Percentiles rank a stretch among this genome's conserved stretches.
phyloP scores from a whole-genome alignment of 2,888 invertebrate genomes.

The Eilema sororculum region DNA sequence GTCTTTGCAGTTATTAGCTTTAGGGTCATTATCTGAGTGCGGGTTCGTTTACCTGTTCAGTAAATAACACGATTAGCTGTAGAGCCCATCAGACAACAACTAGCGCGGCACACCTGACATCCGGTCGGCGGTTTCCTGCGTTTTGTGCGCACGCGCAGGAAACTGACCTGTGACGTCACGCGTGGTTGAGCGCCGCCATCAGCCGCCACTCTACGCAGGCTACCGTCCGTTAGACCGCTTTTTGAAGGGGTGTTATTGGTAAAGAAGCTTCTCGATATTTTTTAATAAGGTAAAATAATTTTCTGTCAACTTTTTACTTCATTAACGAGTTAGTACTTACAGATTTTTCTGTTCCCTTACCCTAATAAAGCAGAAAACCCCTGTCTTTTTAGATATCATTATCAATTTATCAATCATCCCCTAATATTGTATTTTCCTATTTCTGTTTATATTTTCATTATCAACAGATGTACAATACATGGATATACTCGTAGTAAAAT shows the following conservation, averaged over 20 bases:
- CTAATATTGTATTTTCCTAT: too few relatives aligned
- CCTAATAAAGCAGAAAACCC: too few relatives aligned
- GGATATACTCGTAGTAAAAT: too few relatives aligned
- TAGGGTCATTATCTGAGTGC: slow-evolving; percentile 8
- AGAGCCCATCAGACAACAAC: slow-evolving; percentile 42
- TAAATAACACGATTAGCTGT: slow-evolving; percentile 33
- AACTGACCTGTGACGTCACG: slow-evolving; percentile 68
- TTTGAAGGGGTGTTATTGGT: slow-evolving; percentile 16
- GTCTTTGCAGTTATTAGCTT: not conserved
- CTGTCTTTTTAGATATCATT: too few relatives aligned
- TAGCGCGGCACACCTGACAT: slow-evolving; percentile 68
- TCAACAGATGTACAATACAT: too few relatives aligned
- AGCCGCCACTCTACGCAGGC: slow-evolving; percentile 24
- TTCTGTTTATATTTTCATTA: too few relatives aligned
- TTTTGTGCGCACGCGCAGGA: slow-evolving; percentile 65
- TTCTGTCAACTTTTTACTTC: not conserved
- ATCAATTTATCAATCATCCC: too few relatives aligned
- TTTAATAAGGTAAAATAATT: too few relatives aligned
- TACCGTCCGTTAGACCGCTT: slow-evolving; percentile 8
- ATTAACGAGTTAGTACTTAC: not conserved
- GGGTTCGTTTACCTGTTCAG: slow-evolving; percentile 30
- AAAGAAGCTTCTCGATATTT: slow-evolving; percentile 6
- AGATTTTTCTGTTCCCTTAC: not conserved
- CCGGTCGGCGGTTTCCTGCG: slow-evolving; percentile 71
- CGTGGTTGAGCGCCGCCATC: slow-evolving; percentile 50